A percentile compares a stretch with the other conserved stretches of the same genome.
Evolutionary conservation across 2,797 vertebrate species (phyloP).

Genomic region (Sebastes alutus): DNA sequence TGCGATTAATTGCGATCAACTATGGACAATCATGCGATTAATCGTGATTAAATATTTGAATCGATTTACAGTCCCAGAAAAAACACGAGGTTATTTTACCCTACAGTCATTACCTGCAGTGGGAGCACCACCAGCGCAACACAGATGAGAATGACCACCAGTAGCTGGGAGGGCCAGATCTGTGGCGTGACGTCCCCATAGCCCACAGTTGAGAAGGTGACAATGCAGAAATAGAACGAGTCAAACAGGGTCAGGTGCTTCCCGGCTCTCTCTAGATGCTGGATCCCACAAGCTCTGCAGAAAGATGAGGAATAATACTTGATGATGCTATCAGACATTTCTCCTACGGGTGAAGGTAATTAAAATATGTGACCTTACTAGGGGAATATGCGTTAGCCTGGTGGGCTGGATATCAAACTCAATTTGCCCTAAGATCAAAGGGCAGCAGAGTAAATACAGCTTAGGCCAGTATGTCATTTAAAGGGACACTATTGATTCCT

Average conservation of each 20-base stretch:
- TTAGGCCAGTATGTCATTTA: slow-evolving; percentile 14
- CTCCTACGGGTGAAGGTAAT: background rate
- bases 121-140: slow-evolving; percentile 88
- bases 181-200: slow-evolving; percentile 88
- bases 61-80: background rate
- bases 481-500: slow-evolving; percentile 46
- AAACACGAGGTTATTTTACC: background rate
- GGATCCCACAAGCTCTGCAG: slow-evolving; percentile 85
- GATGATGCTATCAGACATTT: background rate
- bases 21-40: too few species aligned
- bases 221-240: slow-evolving; percentile 89
- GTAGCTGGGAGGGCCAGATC: slow-evolving; percentile 88
- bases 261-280: slow-evolving; percentile 87
- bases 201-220: slow-evolving; percentile 89
- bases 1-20: too few species aligned
- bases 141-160: slow-evolving; percentile 90
- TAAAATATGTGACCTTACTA: background rate
- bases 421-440: slow-evolving; percentile 40
- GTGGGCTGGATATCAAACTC: slow-evolving; percentile 9
- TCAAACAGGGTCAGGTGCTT: slow-evolving; percentile 84
- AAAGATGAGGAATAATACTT: background rate
- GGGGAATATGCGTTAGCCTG: background rate
- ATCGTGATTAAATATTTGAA: too few species aligned
- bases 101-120: slow-evolving; percentile 77
- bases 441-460: slow-evolving; percentile 22